Percentiles rank a stretch among this genome's conserved stretches.
Evolutionary conservation across 2,113 vertebrate genomes (phyloP).

Genomic region (Cyanoramphus novaezelandiae): DNA sequence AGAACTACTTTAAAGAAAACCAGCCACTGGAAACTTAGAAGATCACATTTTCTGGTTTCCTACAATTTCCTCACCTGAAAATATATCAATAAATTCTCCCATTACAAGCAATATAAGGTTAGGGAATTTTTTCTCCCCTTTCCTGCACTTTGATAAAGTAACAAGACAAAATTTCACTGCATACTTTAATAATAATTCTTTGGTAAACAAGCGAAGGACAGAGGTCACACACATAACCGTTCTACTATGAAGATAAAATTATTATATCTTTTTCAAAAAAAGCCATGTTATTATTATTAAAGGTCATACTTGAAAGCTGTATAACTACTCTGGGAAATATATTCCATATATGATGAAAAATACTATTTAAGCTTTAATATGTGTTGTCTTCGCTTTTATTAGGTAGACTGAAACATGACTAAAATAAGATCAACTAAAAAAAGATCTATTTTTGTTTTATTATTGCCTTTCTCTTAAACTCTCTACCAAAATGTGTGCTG

Average conservation of each 20-base stretch:
- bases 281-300: background rate
- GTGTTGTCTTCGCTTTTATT: background rate
- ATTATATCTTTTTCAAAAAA: background rate
- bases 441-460: background rate
- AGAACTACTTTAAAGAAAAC: constrained; percentile 39
- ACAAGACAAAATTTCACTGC: background rate
- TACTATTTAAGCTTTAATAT: background rate
- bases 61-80: background rate
- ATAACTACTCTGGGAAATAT: background rate
- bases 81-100: background rate
- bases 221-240: background rate
- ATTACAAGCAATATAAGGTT: background rate
- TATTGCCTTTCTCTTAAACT: background rate
- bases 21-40: background rate
- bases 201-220: background rate
- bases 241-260: background rate
- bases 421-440: background rate
- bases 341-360: background rate
- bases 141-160: background rate
- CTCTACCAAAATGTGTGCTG: background rate
- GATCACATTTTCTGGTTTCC: background rate
- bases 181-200: background rate
- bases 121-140: background rate
- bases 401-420: background rate
- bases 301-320: background rate